Percentiles rank a stretch among this genome's conserved stretches.
phyloP scores from a whole-genome alignment of 53 echinoderm and acorn worm species.

The Stichopus horrens region DNA sequence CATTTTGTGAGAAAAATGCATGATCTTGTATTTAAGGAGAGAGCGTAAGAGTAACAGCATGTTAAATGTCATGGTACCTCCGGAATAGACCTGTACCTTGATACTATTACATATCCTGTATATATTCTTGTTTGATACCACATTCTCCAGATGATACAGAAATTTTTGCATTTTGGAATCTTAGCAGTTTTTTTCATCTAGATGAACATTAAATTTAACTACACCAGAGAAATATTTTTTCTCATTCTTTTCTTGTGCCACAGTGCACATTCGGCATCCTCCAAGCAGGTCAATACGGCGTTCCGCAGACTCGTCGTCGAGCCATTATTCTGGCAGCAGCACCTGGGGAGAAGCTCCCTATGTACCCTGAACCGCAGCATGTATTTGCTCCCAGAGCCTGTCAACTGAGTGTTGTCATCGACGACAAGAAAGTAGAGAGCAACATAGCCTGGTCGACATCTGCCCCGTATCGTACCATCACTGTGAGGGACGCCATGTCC shows the following conservation, averaged over 20 bases:
- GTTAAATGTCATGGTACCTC: too few relatives aligned
- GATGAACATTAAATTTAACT: too few relatives aligned
- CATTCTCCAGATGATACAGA: too few relatives aligned
- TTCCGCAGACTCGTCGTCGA: slow-evolving; percentile 90
- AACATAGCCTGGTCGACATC: slow-evolving; percentile 80
- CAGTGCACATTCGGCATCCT: slow-evolving; percentile 96
- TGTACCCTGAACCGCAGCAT: slow-evolving; percentile 89
- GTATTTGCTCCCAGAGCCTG: slow-evolving; percentile 94
- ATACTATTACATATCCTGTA: too few relatives aligned
- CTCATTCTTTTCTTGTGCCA: neutral
- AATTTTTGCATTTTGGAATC: too few relatives aligned
- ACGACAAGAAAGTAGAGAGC: slow-evolving; percentile 76
- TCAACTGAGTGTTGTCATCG: slow-evolving; percentile 91
- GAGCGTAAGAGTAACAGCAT: too few relatives aligned
- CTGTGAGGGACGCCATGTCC: slow-evolving; percentile 88
- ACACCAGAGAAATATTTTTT: neutral
- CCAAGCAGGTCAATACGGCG: slow-evolving; percentile 99
- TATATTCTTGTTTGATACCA: too few relatives aligned
- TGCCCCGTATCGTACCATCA: slow-evolving; percentile 92
- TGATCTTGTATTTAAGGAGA: too few relatives aligned
- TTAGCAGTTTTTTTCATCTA: too few relatives aligned
- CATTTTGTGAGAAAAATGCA: too few relatives aligned
- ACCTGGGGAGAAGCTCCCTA: slow-evolving; percentile 90
- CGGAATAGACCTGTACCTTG: too few relatives aligned
- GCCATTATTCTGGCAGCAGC: slow-evolving; percentile 97